A percentile compares a stretch with the other conserved stretches of the same genome.
Evolutionary conservation across 2,888 invertebrate species (phyloP).

Genomic region (Tigriopus californicus): DNA sequence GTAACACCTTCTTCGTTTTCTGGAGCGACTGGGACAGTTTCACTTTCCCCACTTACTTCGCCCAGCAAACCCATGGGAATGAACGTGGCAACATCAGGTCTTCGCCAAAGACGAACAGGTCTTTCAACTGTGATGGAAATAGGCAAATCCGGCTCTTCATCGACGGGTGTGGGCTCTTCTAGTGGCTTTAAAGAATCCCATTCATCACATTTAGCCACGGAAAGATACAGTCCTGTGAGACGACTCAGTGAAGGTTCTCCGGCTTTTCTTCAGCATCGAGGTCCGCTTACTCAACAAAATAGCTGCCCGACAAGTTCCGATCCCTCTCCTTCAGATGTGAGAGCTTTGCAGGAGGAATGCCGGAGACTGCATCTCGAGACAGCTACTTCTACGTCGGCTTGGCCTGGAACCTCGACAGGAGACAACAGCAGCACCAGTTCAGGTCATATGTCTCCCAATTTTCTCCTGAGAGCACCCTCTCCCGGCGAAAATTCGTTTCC

Average conservation of each 20-base stretch:
- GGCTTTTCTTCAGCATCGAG: too few relatives aligned
- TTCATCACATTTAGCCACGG: background rate
- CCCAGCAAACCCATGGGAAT: background rate
- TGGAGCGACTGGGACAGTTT: background rate
- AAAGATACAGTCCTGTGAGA: background rate
- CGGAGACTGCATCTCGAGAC: background rate
- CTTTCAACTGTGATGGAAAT: slow-evolving; percentile 11
- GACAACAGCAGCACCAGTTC: background rate
- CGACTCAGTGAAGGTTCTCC: background rate
- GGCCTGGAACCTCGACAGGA: background rate
- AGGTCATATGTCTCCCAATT: background rate
- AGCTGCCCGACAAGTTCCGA: background rate
- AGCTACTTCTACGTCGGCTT: background rate
- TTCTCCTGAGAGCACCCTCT: background rate
- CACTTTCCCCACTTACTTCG: background rate
- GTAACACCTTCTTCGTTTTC: background rate
- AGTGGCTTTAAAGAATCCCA: background rate
- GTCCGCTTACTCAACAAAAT: background rate
- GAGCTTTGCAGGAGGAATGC: slow-evolving; percentile 7
- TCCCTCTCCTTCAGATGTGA: background rate
- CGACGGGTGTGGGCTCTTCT: too few relatives aligned
- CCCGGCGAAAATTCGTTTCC: background rate
- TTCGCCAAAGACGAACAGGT: slow-evolving; percentile 13
- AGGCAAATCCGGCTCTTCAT: background rate
- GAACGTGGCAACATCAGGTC: background rate